These are phyloP conservation scores for Ascaphus truei DNA, from an alignment of 2,113 vertebrate species.

Conservation along the genomic window DNA sequence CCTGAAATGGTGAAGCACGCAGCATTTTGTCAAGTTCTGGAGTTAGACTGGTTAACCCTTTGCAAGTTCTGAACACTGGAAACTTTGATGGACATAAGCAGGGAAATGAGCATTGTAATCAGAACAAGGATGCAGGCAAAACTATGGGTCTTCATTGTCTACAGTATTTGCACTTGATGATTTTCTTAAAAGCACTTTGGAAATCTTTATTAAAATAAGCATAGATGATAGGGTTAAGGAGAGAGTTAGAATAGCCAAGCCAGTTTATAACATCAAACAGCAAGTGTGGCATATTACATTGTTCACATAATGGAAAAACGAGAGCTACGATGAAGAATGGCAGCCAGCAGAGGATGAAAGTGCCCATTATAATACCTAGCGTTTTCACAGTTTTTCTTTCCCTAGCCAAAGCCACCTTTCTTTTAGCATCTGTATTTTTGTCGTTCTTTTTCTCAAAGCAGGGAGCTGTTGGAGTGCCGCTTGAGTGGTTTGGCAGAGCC, in stretches of 20 bases:
- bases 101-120: not conserved
- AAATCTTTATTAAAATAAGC: slow-evolving; percentile 99
- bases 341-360: slow-evolving; percentile 97
- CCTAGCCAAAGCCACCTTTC: slow-evolving; percentile 85
- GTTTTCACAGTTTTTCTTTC: slow-evolving; percentile 96
- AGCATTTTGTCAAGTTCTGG: not conserved
- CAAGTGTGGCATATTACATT: slow-evolving; percentile 86
- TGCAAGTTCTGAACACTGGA: not conserved
- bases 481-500: slow-evolving; percentile 70
- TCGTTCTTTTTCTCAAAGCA: slow-evolving; percentile 73
- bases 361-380: slow-evolving; percentile 95
- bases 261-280: slow-evolving; percentile 89
- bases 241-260: slow-evolving; percentile 96
- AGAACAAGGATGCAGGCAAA: not conserved
- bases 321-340: slow-evolving; percentile 96
- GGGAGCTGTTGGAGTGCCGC: slow-evolving; percentile 47
- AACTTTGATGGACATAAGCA: not conserved
- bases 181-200: slow-evolving; percentile 97
- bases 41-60: not conserved
- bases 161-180: slow-evolving; percentile 91
- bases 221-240: slow-evolving; percentile 95
- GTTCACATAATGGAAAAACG: slow-evolving; percentile 87
- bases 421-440: slow-evolving; percentile 75
- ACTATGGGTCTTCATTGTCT: slow-evolving; percentile 53
- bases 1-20: not conserved